Evolutionary conservation across 2,113 vertebrate genomes (phyloP).

Genomic region (western clawed frog (Xenopus tropicalis)): UCB_Xtro_10.0 CM004449.2:94308001-94308500

Average conservation of each 20-base stretch:
- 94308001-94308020: conserved; percentile 16
- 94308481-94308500: conserved; percentile 22
- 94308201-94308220: conserved; percentile 8
- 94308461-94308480: conserved; percentile 33
- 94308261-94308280: not conserved
- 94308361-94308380: not conserved
- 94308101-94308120: not conserved
- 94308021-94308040: conserved; percentile 3
- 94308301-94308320: not conserved
- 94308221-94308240: conserved; percentile 4
- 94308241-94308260: not conserved
- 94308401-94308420: conserved; percentile 9
- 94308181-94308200: not conserved
- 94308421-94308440: conserved; percentile 27
- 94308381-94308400: conserved; percentile 26
- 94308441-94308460: conserved; percentile 26
- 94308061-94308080: not conserved
- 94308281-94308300: not conserved
- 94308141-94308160: not conserved
- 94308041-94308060: not conserved
- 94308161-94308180: not conserved
- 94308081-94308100: not conserved
- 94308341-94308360: not conserved
- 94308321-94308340: not conserved
- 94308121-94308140: conserved; percentile 2